These are phyloP conservation scores for Vanacampus margaritifer DNA, from an alignment of 2,113 vertebrate species.

Conservation along the genomic window DNA sequence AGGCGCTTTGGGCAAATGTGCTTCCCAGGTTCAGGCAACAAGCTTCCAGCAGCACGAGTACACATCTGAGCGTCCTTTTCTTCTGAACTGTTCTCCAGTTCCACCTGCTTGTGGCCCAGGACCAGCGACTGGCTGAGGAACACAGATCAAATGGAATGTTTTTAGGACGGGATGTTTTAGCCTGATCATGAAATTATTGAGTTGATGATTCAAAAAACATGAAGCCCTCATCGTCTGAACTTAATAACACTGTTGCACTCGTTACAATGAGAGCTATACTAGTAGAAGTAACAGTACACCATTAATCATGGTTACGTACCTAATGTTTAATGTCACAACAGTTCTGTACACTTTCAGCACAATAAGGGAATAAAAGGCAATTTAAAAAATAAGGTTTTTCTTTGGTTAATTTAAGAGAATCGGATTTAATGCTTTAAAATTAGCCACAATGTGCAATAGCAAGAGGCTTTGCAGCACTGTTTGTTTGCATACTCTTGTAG, in stretches of 20 bases:
- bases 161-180: neutral
- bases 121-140: neutral
- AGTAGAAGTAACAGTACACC: neutral
- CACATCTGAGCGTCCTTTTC: neutral
- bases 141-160: neutral
- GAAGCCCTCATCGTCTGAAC: neutral
- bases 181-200: neutral
- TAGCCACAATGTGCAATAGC: neutral
- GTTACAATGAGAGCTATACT: neutral
- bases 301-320: neutral
- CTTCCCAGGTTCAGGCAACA: constrained; percentile 29
- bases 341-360: neutral
- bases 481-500: neutral
- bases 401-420: neutral
- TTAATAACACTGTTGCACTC: neutral
- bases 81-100: constrained; percentile 1
- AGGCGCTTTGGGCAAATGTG: constrained; percentile 33
- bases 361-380: neutral
- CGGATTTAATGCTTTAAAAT: neutral
- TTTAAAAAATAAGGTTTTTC: too few relatives aligned
- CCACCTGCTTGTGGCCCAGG: neutral
- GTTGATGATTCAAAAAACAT: neutral
- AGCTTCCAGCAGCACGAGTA: constrained; percentile 11
- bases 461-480: neutral
- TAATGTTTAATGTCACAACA: neutral